A percentile compares a stretch with the other conserved stretches of the same genome.
Conservation (phyloP, 2,888 invertebrate genomes). For the Apomyelois bistriatella region DNA sequence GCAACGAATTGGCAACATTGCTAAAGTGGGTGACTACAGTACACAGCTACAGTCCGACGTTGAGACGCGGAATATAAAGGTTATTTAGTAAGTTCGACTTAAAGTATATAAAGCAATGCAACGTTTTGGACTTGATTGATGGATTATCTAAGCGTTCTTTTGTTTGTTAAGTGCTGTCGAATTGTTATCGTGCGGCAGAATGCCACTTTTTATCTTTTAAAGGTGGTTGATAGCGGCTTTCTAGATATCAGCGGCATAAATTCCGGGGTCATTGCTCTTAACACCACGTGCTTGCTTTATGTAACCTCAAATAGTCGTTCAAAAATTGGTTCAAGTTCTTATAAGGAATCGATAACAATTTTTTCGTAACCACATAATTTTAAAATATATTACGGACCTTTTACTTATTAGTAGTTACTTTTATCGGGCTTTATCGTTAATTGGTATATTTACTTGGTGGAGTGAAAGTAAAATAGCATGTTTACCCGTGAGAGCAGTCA, state of each 20-base stretch:
- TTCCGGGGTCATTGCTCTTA: slow-evolving; percentile 59
- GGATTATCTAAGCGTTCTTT: slow-evolving; percentile 35
- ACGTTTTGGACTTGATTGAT: slow-evolving; percentile 27
- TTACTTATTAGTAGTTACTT: slow-evolving; percentile 19
- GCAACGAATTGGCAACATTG: slow-evolving; percentile 64
- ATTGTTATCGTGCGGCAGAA: slow-evolving; percentile 51
- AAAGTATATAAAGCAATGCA: slow-evolving; percentile 31
- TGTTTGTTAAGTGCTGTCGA: slow-evolving; percentile 32
- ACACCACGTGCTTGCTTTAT: slow-evolving; percentile 61
- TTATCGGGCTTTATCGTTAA: slow-evolving; percentile 27
- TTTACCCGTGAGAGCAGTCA: slow-evolving; percentile 37
- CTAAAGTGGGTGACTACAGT: slow-evolving; percentile 59
- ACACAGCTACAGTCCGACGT: slow-evolving; percentile 41
- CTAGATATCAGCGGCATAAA: slow-evolving; percentile 53
- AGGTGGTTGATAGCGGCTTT: slow-evolving; percentile 53
- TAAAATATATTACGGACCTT: neutral
- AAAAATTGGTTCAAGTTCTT: slow-evolving; percentile 25
- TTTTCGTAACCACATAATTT: no score
- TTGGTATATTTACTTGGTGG: slow-evolving; percentile 27
- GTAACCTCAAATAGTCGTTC: slow-evolving; percentile 37
- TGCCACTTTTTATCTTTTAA: slow-evolving; percentile 49
- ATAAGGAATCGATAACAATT: slow-evolving; percentile 26
- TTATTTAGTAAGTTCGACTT: slow-evolving; percentile 57
- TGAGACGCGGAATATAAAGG: slow-evolving; percentile 48
- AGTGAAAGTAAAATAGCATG: slow-evolving; percentile 52